Evolutionary conservation across 2,113 vertebrate genomes (phyloP).

Genomic region (Helogale parvula): DNA sequence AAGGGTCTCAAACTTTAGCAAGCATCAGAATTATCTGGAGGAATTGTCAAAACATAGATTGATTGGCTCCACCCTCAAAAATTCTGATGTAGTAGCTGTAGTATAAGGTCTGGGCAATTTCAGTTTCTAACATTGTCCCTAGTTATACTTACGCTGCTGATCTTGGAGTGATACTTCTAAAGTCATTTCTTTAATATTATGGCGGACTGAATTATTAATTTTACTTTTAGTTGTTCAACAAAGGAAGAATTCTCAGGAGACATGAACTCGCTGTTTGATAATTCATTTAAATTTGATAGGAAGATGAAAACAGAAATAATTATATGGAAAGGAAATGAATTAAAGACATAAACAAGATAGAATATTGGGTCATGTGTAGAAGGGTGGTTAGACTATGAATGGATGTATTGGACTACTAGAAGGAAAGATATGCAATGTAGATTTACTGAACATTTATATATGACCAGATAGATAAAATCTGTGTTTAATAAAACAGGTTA

Average conservation of each 20-base stretch:
- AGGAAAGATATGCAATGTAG: not conserved
- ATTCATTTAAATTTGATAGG: not conserved
- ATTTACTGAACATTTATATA: not conserved
- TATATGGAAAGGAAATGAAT: not conserved
- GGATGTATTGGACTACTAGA: not conserved
- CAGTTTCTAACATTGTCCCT: not conserved
- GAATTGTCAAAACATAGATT: not conserved
- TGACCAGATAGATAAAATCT: not conserved
- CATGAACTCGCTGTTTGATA: not conserved
- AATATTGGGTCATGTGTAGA: not conserved
- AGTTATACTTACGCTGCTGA: not conserved
- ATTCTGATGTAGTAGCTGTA: not conserved
- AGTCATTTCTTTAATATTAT: not conserved
- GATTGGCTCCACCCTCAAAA: accelerated
- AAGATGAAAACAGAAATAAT: not conserved
- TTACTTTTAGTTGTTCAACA: not conserved
- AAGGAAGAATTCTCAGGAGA: not conserved
- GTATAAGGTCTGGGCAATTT: not conserved
- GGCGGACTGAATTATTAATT: not conserved
- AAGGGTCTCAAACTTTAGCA: not conserved
- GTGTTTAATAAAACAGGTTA: not conserved
- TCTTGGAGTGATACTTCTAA: not conserved
- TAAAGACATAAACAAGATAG: not conserved
- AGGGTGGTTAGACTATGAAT: not conserved
- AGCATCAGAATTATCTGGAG: not conserved